Conservation (phyloP, 2,888 invertebrate species). For the Sycophila texana region DNA sequence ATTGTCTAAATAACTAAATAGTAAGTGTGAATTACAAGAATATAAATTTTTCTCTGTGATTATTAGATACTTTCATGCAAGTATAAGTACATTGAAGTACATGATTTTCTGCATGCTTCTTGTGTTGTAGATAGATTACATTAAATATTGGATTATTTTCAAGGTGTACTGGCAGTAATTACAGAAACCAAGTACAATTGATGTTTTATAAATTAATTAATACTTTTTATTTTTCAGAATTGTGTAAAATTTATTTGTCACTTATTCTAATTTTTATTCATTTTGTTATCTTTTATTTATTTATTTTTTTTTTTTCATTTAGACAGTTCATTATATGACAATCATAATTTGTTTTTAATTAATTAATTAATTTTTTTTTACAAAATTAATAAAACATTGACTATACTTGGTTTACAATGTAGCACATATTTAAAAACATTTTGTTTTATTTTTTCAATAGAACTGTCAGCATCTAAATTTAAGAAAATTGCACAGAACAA, state of each 20-base stretch:
- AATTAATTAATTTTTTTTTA: not conserved
- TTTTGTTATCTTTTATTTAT: not conserved
- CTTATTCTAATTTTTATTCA: not conserved
- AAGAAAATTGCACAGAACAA: slow-evolving; percentile 70
- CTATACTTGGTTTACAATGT: slow-evolving; percentile 51
- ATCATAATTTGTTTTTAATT: not conserved
- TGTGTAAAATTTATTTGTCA: not conserved
- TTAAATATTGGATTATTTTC: slow-evolving; percentile 52
- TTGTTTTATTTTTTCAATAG: slow-evolving; percentile 62
- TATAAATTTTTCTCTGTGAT: slow-evolving; percentile 52
- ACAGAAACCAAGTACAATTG: slow-evolving; percentile 50
- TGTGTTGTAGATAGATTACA: slow-evolving; percentile 58
- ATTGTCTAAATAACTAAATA: not conserved
- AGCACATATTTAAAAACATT: slow-evolving; percentile 58
- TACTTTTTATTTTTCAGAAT: not conserved
- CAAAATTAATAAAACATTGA: slow-evolving; percentile 35
- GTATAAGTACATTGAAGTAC: slow-evolving; percentile 47
- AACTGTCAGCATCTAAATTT: slow-evolving; percentile 72
- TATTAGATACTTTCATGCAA: slow-evolving; percentile 45
- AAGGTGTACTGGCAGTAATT: slow-evolving; percentile 43
- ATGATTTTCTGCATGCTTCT: slow-evolving; percentile 56
- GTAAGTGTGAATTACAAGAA: not conserved
- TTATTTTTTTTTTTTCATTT: not conserved
- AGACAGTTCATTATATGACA: not conserved
- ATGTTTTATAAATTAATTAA: slow-evolving; percentile 14